Evolutionary conservation across 1,140 invertebrate genomes (phyloP), one percentile per base, ranked within the genome.

Genomic region (Brachionus rubens): DNA sequence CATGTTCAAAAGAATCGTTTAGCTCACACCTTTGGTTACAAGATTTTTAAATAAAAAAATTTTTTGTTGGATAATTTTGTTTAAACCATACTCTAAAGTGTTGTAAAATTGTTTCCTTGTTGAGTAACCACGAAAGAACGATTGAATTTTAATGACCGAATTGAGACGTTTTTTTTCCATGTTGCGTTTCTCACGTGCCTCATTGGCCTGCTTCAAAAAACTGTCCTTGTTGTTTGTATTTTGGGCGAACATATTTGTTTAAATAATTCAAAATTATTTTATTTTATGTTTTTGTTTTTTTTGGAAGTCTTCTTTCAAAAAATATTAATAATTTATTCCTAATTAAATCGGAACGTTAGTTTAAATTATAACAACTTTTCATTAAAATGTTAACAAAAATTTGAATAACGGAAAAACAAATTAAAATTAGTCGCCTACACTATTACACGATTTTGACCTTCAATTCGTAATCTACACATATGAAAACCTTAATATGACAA

Each of bases 141-240:
- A 14, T 16, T 72, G 68, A 41, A 72, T 72, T 16, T n/a, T 48
- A 21, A 72, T 41, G 5, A 46, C 68, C 12, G 68, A 48, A 48
- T 0, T 40, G 14, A 72, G 5, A 21, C 14, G 21, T 33, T 72
- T 72, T 54, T 72, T 72, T 40, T 72, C 68, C 24, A 72, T 14
- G 1, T 6, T 36, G 1, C 68, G 43, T 24, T 50, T 54, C 14
- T 50, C 46, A 50, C 68, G 30, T 14, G 68, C 68, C 21, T 50
- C 68, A 36, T 72, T 48, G 9, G 68, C 68, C 26, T 72, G 68
- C 19, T 33, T 72, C 4, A 72, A 26, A 72, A 72, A 72, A 2
- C 10, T n/a, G 10, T 70, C 65, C 30, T 70, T 70, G 16, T 50
- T 43, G 36, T n/a, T 19, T n/a, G 9, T 16, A 19, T 59, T 59